Conservation (phyloP, 2,888 invertebrate genomes). For the Dolomedes plantarius region DNA sequence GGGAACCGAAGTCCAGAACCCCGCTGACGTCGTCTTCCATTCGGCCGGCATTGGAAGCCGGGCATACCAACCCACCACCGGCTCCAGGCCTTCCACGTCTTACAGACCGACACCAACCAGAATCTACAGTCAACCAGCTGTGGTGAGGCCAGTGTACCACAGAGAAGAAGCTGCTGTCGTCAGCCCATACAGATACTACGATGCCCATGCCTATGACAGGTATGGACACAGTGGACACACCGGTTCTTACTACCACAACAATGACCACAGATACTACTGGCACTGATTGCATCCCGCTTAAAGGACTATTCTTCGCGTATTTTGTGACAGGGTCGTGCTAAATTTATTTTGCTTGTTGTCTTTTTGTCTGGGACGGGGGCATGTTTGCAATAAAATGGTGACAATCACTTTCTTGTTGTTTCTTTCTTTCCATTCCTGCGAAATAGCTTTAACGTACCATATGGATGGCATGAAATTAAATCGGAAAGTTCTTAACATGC, state of each 20-base stretch:
- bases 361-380: not conserved
- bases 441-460: too few species aligned
- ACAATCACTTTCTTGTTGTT: not conserved
- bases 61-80: not conserved
- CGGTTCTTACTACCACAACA: constrained; percentile 34
- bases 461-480: too few species aligned
- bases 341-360: not conserved
- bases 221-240: constrained; percentile 24
- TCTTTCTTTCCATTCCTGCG: too few species aligned
- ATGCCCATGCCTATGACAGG: constrained; percentile 24
- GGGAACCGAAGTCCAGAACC: constrained; percentile 52
- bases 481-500: too few species aligned
- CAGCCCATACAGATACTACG: constrained; percentile 23
- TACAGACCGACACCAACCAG: constrained; percentile 47
- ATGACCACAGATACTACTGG: constrained; percentile 41
- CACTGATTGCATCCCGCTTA: too few species aligned
- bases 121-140: constrained; percentile 40
- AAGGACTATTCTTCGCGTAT: too few species aligned
- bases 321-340: too few species aligned
- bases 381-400: not conserved
- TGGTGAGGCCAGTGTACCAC: constrained; percentile 20
- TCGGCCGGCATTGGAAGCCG: constrained; percentile 37
- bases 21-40: constrained; percentile 64
- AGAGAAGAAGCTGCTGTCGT: constrained; percentile 9
- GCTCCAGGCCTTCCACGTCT: constrained; percentile 19